Evolutionary conservation across 2,113 vertebrate species (phyloP), one percentile per base, ranked within the genome.

Genomic region (Phylloscopus whistleri): DNA sequence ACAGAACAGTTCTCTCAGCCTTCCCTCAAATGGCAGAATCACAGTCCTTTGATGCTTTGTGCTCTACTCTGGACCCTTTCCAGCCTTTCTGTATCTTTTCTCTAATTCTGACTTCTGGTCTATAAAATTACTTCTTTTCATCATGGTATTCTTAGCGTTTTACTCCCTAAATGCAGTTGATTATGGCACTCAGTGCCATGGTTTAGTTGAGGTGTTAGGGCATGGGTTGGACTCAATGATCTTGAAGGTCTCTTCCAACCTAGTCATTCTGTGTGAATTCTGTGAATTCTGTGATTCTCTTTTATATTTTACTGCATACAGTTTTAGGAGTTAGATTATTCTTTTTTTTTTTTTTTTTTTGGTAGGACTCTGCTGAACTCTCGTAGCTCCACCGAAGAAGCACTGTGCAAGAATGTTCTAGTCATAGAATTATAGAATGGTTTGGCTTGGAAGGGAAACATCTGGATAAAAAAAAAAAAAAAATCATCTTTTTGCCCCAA

Each of bases 351-450:
- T 35, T 5, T 30, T 30, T 2, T 23, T 44, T 44, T n/a, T 44
- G 4, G 31, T n/a, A 39, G 33, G 33, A 30, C 18, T 56, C 16
- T 16, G 33, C n/a, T 73, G 51, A 72, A 16, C 13, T 86, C 43
- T 64, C 26, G 6, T 17, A 81, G 5, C 18, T 77, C 49, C 49
- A 21, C 27, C 14, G 14, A 49, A 62, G 68, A n/a, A 60, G 39
- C 46, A 9, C 14, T 0, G 1, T 26, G 13, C 10, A n/a, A 10
- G 28, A 41, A 13, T 52, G 20, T 31, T 41, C 49, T n/a, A 30
- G 15, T 59, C 6, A 5, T 24, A 35, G 26, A 67, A 21, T 31
- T 35, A 68, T 9, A 27, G 62, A 59, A 59, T 52, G 27, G 21
- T 44, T 76, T 68, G 27, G 17, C 35, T 76, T 68, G 31, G 33